phyloP scores from a whole-genome alignment of 2,797 vertebrate species.

The Liparis tanakae region DNA sequence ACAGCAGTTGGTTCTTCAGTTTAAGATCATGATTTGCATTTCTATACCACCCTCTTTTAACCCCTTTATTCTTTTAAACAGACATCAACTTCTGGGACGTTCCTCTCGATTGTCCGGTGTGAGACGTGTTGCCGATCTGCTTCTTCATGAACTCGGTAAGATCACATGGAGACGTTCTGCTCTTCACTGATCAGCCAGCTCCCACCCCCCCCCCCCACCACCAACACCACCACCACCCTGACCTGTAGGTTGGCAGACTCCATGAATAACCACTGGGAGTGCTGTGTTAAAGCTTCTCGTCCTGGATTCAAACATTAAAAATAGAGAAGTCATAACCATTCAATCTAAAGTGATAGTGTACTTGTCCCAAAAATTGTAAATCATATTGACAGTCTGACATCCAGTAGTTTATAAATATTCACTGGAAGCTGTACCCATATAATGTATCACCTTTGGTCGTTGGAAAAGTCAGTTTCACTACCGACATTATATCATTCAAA shows the following conservation, averaged over 20 bases:
- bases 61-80: slow-evolving; percentile 27
- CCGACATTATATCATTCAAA: slow-evolving; percentile 4
- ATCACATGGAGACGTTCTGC: not conserved
- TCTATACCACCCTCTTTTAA: not conserved
- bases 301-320: slow-evolving; percentile 61
- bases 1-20: not conserved
- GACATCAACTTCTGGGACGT: slow-evolving; percentile 50
- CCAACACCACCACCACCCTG: no score
- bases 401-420: slow-evolving; percentile 58
- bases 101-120: slow-evolving; percentile 52
- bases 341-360: slow-evolving; percentile 56
- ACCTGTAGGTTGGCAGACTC: slow-evolving; percentile 26
- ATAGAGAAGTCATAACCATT: slow-evolving; percentile 59
- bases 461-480: slow-evolving; percentile 22
- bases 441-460: not conserved
- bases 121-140: slow-evolving; percentile 28
- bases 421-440: slow-evolving; percentile 16
- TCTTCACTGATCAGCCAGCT: slow-evolving; percentile 49
- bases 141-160: slow-evolving; percentile 59
- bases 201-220: slow-evolving; percentile 8
- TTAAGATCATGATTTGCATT: not conserved
- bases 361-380: slow-evolving; percentile 49
- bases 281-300: slow-evolving; percentile 53
- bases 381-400: slow-evolving; percentile 47
- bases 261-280: slow-evolving; percentile 39